Percentiles rank a stretch among this genome's conserved stretches.
Conservation (phyloP, 2,113 vertebrate genomes). For the Cyprinus carpio region DNA sequence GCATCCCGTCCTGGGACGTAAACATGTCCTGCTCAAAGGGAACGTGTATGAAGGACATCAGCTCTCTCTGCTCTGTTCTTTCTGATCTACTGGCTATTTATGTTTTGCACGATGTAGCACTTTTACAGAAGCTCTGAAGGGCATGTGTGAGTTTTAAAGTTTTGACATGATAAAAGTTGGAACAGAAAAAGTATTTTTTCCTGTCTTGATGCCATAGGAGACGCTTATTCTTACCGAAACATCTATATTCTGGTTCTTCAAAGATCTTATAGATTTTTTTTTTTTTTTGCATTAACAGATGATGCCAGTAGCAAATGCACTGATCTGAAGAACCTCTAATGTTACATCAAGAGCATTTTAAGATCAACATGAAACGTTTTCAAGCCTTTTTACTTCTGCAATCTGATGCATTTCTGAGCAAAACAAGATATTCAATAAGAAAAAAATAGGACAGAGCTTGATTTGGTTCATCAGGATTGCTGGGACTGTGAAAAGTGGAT, state of each 20-base stretch:
- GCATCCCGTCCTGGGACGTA: background rate
- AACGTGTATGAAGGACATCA: background rate
- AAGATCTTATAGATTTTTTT: background rate
- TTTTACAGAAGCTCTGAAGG: background rate
- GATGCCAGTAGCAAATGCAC: background rate
- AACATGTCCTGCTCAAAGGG: background rate
- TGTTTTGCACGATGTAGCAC: background rate
- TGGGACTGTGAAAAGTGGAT: slow-evolving; percentile 4
- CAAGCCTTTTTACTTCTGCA: background rate
- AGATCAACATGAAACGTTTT: background rate
- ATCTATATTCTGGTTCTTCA: background rate
- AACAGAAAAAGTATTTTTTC: background rate
- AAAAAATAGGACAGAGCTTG: background rate
- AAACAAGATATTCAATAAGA: slow-evolving; percentile 6
- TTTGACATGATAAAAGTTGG: background rate
- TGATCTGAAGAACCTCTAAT: background rate
- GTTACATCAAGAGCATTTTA: slow-evolving; percentile 1
- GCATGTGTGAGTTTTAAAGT: background rate
- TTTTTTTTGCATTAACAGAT: background rate
- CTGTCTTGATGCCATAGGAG: background rate
- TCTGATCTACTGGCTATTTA: background rate
- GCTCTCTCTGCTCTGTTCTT: background rate
- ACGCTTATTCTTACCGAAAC: background rate
- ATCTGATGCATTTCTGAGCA: background rate
- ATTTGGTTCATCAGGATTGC: background rate